Conservation (phyloP, 2,888 invertebrate species). For the Crepidodera aurea region DNA sequence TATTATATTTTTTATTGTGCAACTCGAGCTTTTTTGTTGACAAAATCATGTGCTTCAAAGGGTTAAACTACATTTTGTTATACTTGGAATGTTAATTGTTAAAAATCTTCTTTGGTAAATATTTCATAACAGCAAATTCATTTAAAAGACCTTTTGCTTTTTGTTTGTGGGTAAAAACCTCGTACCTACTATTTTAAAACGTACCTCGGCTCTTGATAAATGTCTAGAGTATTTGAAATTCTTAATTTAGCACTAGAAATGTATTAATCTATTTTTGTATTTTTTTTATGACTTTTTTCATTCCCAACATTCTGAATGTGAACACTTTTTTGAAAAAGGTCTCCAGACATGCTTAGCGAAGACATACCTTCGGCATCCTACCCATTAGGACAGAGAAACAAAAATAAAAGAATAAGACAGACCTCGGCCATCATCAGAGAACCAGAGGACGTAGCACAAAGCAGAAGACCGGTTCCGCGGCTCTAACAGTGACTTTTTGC, state of each 20-base stretch:
- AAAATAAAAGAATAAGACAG: conserved; percentile 22
- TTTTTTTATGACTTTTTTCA: not conserved
- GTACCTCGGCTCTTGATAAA: too few species aligned
- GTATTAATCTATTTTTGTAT: too few species aligned
- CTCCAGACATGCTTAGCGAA: conserved; percentile 5
- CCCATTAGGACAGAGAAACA: conserved; percentile 7
- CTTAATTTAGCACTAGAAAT: not conserved
- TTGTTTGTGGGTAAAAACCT: too few species aligned
- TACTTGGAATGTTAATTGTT: too few species aligned
- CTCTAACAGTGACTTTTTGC: conserved; percentile 33
- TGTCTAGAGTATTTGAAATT: not conserved
- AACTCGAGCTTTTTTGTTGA: too few species aligned
- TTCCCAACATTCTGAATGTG: not conserved
- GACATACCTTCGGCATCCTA: conserved; percentile 10
- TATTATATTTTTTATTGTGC: too few species aligned
- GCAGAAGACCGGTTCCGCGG: conserved; percentile 30
- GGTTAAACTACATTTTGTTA: too few species aligned
- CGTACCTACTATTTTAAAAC: too few species aligned
- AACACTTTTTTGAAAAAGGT: conserved; percentile 6
- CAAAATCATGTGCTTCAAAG: too few species aligned
- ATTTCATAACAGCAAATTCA: too few species aligned
- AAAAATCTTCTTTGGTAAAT: too few species aligned
- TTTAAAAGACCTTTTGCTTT: too few species aligned
- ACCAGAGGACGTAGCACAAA: not conserved
- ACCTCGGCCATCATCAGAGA: conserved; percentile 14